Base-by-base conservation (phyloP, 1,140 invertebrate species). In the Theocolax elegans region DNA sequence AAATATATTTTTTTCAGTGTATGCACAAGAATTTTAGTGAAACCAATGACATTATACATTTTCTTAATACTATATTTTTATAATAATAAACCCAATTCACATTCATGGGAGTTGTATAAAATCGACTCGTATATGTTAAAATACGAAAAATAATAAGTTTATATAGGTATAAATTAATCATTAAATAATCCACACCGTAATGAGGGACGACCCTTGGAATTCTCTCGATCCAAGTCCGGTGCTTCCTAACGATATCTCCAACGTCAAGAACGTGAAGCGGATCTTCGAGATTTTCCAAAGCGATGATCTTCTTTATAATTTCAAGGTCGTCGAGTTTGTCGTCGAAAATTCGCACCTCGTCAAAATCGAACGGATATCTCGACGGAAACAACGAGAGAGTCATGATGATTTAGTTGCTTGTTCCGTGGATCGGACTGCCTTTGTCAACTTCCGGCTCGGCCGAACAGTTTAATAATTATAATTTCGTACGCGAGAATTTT, bases 211-310 rank as follows among this genome's bases (percentile, higher is more conserved):
- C 88, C 49, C 90, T 83, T 12, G 92, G 91, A 75, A 94, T 83
- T 68, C 86, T 87, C 2, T 80, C 74, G 3, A 86, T 86, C 92
- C 92, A 93, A 29, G 87, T 80, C 48, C 87, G 84, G 76, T 91
- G 87, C 73, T 91, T 91, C 25, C 84, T 78, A 21, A 91, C 85
- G 60, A 92, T 83, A 70, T 91, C 87, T 21, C 87, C 88, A 31
- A 92, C 74, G 78, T 93, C 89, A 67, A 90, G 83, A 35, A 93
- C 84, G 76, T 89, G 92, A 74, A 93, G 93, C 3, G 91, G 85
- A 73, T 92, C 90, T 67, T 91, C 87, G 27, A 88, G 81, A 46
- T 80, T 74, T 76, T 86, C 74, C 1, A 64, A 71, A 4, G 74
- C 71, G 44, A 83, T 81, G 44, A 85, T 79, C 8, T 56, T 77